Base-by-base conservation (phyloP, 2,888 invertebrate species). In the Tuberolachnus salignus region DNA sequence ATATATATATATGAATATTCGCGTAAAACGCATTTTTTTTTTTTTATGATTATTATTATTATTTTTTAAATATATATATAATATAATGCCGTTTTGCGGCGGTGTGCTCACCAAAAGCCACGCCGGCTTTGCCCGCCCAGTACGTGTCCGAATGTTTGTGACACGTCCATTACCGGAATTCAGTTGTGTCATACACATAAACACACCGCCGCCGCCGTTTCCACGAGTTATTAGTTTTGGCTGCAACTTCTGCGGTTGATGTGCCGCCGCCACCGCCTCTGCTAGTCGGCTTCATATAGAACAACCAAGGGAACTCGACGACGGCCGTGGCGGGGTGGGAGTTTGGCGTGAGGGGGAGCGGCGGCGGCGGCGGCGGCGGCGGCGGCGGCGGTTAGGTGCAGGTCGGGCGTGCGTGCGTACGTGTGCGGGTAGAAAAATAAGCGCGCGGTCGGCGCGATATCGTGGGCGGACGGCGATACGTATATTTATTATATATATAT, bases 121-220 rank as follows among this genome's bases (percentile, higher is more conserved):
- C 72, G 61, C 44, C 70, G 34, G 51, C 26, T 73, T 72, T 73
- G 55, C 66, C 75, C 75, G 75, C 75, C 75, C 67, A 78, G 75
- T 78, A 78, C 75, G 75, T 78, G 75, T 78, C 75, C 75, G 75
- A 78, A 59, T 78, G 75, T 78, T 78, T 59, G 75, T 78, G 75
- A 78, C 75, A 78, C 75, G 75, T 78, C 75, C 75, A 78, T 78
- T 78, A 78, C 67, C 75, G 75, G 49, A 78, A 69, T 78, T 78
- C 75, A 59, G 75, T 78, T 59, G 75, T 78, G 75, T 78, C 75
- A 78, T 69, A 78, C 75, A 69, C 75, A 78, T 69, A 78, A 67
- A 78, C 75, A 69, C 67, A 64, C 74, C 63, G 51, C 64, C 73
- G 66, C 23, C 74, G 26, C 49, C 67, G 16, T 67, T 49, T 42